Base-by-base conservation (phyloP, 2,113 vertebrate species). In the Daboia siamensis region DNA sequence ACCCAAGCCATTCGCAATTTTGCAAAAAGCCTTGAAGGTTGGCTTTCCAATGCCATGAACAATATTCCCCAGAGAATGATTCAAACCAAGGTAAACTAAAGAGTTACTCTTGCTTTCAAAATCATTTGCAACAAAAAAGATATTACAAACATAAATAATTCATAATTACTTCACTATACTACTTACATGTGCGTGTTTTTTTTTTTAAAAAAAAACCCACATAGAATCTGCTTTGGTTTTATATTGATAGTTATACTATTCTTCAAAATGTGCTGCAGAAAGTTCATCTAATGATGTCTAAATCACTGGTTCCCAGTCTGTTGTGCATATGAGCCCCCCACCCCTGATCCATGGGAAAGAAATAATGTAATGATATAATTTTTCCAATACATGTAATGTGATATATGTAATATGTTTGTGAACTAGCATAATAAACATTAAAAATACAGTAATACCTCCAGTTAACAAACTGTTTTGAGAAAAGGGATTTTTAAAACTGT, bases 1-100 rank as follows among this genome's bases (percentile, higher is more conserved):
- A 99, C 99, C 97, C 99, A 99, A 98, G 99, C 99, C 97, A 99
- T 99, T 98, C 98, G 99, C 94, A 99, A 99, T 98, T 99, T 99
- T 97, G 99, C 99, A 97, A 99, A 99, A 98, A 99, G 99, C 98
- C 98, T 99, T 97, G 99, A 99, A 98, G 98, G 98, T 94, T 99
- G 99, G 99, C 98, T 99, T 97, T 99, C 99, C 6, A 98, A 97
- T 95, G 99, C 99, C 97, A 99, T 99, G 99, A 99, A 97, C 96
- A 99, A 98, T 98, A 99, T 99, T 97, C 99, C 99, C 96, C 99
- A 99, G 96, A 99, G 99, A 98, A 99, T 99, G 94, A 97, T 99
- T 97, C 99, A 99, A 98, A 99, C 99, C 95, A 99, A 99, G 99
- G 99, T 99, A 97, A 64, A 90, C 56, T 91, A 93, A 90, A 54